phyloP scores from a whole-genome alignment of 2,888 invertebrate genomes.

The Xanthorhoe spadicearia region DNA sequence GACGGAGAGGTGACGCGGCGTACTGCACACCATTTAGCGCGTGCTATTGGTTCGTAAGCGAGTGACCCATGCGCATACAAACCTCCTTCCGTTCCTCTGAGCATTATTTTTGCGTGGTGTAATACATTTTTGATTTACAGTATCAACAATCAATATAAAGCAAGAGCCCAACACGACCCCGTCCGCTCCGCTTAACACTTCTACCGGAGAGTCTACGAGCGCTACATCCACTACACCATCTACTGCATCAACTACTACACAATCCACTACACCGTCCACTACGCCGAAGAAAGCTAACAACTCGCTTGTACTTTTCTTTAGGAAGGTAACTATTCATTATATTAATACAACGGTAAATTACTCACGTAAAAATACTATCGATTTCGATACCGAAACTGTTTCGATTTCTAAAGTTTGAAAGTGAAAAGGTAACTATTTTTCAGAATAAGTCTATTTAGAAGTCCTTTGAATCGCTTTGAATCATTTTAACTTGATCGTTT shows the following conservation, averaged over 20 bases:
- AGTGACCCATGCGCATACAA: too few species aligned
- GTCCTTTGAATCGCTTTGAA: too few species aligned
- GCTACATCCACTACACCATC: constrained; percentile 65
- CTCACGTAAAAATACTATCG: too few species aligned
- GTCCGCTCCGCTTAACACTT: constrained; percentile 46
- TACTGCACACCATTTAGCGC: too few species aligned
- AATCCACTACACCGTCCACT: constrained; percentile 54
- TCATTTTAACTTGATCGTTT: background rate
- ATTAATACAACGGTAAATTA: too few species aligned
- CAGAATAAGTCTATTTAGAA: too few species aligned
- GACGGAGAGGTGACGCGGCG: too few species aligned
- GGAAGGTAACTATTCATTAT: constrained; percentile 89
- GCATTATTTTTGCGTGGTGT: background rate
- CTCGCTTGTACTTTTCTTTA: constrained; percentile 89
- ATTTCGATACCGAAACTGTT: too few species aligned
- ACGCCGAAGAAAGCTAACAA: constrained; percentile 75
- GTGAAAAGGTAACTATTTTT: constrained; percentile 87
- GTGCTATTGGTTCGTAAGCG: too few species aligned
- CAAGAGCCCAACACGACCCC: constrained; percentile 45
- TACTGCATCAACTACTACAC: constrained; percentile 59
- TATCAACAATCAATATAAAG: constrained; percentile 57
- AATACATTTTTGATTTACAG: constrained; percentile 47
- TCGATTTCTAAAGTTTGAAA: too few species aligned
- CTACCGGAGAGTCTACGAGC: constrained; percentile 48
- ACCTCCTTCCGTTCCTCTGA: too few species aligned